Percentiles rank a stretch among this genome's conserved stretches.
Conservation (phyloP, 2,888 invertebrate genomes). For the Ashinkailepas kermadecensis region DNA sequence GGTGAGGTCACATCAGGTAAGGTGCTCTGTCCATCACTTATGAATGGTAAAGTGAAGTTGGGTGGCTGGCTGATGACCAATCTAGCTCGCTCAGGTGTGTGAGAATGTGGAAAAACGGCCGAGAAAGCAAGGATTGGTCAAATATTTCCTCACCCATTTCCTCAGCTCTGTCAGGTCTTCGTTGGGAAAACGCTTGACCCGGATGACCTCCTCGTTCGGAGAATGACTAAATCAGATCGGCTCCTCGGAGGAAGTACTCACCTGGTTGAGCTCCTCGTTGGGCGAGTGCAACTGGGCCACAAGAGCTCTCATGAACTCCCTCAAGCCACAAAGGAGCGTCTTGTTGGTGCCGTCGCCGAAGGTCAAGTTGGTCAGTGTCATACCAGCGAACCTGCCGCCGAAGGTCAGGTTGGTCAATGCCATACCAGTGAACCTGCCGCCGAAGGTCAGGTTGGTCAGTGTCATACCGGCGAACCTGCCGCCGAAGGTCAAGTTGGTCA, state of each 20-base stretch:
- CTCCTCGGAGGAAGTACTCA: conserved; percentile 37
- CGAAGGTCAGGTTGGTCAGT: no score
- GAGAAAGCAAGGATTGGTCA: no score
- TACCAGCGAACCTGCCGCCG: conserved; percentile 56
- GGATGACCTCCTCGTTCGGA: no score
- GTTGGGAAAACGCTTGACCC: no score
- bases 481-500: no score
- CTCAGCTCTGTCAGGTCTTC: no score
- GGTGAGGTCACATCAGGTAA: neutral
- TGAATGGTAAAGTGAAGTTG: no score
- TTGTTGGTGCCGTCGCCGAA: conserved; percentile 97
- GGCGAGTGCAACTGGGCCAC: conserved; percentile 81
- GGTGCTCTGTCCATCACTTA: neutral
- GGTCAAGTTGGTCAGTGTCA: conserved; percentile 95
- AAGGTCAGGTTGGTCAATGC: conserved; percentile 82
- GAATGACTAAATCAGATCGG: no score
- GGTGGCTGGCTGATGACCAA: no score
- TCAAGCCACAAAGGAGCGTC: conserved; percentile 83
- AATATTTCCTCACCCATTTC: no score
- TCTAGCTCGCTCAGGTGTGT: neutral
- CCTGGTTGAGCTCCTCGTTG: conserved; percentile 87
- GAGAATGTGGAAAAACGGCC: no score
- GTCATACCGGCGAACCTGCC: no score
- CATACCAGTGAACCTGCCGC: conserved; percentile 65
- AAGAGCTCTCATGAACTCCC: conserved; percentile 79